Evolutionary conservation across 2,888 invertebrate species (phyloP).

Genomic region (Apamea epomidion): DNA sequence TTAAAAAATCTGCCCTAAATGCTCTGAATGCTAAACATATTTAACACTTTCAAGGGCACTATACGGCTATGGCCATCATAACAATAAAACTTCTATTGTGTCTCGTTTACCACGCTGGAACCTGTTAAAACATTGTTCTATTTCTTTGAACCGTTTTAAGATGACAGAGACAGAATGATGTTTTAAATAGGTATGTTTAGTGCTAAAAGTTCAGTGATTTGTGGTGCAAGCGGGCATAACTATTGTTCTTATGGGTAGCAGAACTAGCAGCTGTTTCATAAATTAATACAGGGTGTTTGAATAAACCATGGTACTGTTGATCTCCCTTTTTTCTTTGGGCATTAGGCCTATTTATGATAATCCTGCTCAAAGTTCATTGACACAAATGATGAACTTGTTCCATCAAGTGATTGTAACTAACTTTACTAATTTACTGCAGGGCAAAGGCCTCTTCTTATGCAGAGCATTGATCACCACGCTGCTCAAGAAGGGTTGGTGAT

Average conservation of each 20-base stretch:
- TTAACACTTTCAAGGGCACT: not conserved
- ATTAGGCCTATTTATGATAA: not conserved
- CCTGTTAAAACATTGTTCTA: too few relatives aligned
- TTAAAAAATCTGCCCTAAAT: too few relatives aligned
- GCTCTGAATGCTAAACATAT: too few relatives aligned
- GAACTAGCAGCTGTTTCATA: not conserved
- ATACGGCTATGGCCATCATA: too few relatives aligned
- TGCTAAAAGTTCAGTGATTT: too few relatives aligned
- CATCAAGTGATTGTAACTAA: not conserved
- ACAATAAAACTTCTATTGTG: too few relatives aligned
- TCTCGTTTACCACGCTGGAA: too few relatives aligned
- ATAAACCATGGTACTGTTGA: not conserved
- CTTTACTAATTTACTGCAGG: not conserved
- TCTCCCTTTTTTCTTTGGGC: not conserved
- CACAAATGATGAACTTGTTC: not conserved
- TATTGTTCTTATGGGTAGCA: not conserved
- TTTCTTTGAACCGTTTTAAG: not conserved
- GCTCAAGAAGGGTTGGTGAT: too few relatives aligned
- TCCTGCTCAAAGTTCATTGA: not conserved
- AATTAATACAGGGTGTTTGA: not conserved
- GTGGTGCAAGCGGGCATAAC: not conserved
- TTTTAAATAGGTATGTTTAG: not conserved
- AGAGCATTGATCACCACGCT: too few relatives aligned
- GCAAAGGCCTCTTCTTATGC: too few relatives aligned
- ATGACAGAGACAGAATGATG: not conserved